phyloP scores from a whole-genome alignment of 2,797 vertebrate species.

The Pristis pectinata region DNA sequence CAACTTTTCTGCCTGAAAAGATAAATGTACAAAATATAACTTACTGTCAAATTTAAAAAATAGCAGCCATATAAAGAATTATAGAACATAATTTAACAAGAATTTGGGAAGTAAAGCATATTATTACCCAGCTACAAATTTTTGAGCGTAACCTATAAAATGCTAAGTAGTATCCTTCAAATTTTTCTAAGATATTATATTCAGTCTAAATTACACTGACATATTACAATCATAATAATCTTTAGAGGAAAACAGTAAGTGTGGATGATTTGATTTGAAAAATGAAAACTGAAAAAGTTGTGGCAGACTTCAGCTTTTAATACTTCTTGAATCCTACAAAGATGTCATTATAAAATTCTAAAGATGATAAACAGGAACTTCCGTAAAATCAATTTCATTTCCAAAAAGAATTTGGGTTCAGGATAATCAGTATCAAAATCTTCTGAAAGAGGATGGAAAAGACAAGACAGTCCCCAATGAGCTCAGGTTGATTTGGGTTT shows the following conservation, averaged over 20 bases:
- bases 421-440: background rate
- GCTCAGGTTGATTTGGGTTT: background rate
- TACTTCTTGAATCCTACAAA: background rate
- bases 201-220: background rate
- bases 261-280: background rate
- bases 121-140: background rate
- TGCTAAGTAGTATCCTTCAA: background rate
- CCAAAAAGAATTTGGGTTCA: background rate
- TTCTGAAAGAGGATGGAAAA: background rate
- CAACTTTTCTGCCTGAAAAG: slow-evolving; percentile 59
- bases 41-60: background rate
- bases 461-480: background rate
- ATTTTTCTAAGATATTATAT: background rate
- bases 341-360: background rate
- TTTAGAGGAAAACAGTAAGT: background rate
- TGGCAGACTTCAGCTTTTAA: background rate
- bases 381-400: background rate
- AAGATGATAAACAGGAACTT: background rate
- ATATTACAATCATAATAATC: background rate
- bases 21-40: background rate
- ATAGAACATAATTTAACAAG: background rate
- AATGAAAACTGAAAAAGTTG: background rate
- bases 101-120: background rate
- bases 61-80: background rate
- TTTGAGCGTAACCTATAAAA: background rate